Evolutionary conservation across 2,113 vertebrate genomes (phyloP), one percentile per base, ranked within the genome.

Genomic region (Oenanthe melanoleuca): DNA sequence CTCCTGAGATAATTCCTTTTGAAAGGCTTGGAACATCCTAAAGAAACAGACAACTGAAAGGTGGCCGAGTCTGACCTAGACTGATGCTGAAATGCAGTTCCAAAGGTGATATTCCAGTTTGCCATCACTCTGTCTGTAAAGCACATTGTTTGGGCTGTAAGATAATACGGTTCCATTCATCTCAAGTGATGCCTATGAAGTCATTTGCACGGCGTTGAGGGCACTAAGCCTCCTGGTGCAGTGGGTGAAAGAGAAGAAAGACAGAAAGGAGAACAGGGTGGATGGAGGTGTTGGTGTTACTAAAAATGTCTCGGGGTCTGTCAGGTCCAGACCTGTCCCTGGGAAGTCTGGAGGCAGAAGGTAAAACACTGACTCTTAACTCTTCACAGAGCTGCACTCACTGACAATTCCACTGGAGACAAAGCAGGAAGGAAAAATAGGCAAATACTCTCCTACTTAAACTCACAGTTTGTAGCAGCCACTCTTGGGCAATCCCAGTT

Each of bases 131-230:
- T 56, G 69, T 74, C 88, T 90, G 38, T 26, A 38, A 69, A 79
- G 61, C 4, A 20, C 3, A 5, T 79, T 86, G 14, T 82, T 77
- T 80, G 52, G 74, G 75, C 87, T 86, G 91, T 92, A 92, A 95
- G 12, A 26, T 31, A 77, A 95, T 88, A 61, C 85, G 45, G 37
- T 25, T 72, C 87, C 86, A 95, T 96, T 97, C 96, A 93, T 57
- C 65, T 94, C n/a, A 86, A 96, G 95, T 73, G 82, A 82, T 92
- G 86, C 86, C 63, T 90, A 5, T 66, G 75, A 86, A 90, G 53
- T 82, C 28, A 81, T 79, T 34, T 67, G 56, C 1, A 6, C 77
- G 67, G 26, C 53, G 72, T 6, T 44, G 88, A 93, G 88, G 86
- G 73, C 49, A 42, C n/a, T 64, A 15, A 83, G 56, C 77, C 94